A percentile compares a stretch with the other conserved stretches of the same genome.
Evolutionary conservation across 2,888 invertebrate species (phyloP).

Genomic region (Spisula solida): DNA sequence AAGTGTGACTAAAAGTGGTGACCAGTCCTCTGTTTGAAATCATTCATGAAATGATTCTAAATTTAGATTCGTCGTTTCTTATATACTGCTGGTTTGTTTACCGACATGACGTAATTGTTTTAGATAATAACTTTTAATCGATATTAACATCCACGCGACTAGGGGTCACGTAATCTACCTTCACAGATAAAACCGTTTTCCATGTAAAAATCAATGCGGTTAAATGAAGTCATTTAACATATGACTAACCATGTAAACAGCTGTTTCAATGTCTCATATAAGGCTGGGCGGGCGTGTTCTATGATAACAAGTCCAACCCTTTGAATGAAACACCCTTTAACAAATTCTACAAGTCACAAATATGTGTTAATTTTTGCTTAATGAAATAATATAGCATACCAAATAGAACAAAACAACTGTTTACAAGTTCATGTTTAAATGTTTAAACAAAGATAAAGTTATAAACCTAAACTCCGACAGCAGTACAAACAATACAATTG

Average conservation of each 20-base stretch:
- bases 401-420: background rate
- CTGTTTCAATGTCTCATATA: background rate
- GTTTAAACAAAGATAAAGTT: background rate
- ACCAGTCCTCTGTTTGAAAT: background rate
- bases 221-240: background rate
- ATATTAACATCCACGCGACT: background rate
- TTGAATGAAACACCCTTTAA: background rate
- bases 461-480: background rate
- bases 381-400: background rate
- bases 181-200: background rate
- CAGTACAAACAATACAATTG: background rate
- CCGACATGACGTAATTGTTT: conserved; percentile 12
- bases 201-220: conserved; percentile 2
- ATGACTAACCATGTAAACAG: conserved; percentile 11
- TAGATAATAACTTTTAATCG: background rate
- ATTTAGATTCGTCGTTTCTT: conserved; percentile 7
- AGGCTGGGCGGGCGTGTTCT: background rate
- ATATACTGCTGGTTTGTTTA: background rate
- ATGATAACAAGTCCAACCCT: background rate
- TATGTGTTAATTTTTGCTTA: conserved; percentile 1
- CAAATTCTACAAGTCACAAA: background rate
- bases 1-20: background rate
- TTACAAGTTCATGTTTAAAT: conserved; percentile 1
- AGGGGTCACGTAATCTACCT: background rate
- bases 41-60: background rate